These are phyloP conservation scores for Lasius platythorax DNA, from an alignment of 2,888 invertebrate species.

Conservation along the genomic window DNA sequence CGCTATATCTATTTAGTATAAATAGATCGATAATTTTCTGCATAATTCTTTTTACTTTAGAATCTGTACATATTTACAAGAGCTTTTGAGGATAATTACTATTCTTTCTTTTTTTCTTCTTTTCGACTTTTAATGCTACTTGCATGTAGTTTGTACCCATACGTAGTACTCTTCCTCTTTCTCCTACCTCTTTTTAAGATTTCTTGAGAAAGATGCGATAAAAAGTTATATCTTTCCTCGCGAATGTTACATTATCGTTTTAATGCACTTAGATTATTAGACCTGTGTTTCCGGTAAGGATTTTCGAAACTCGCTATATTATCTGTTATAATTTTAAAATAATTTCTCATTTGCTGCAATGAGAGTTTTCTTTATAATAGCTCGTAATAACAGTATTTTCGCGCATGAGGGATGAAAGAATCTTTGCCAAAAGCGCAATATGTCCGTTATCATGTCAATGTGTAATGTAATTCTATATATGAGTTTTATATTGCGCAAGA, in stretches of 20 bases:
- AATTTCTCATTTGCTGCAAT: slow-evolving; percentile 52
- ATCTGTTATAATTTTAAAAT: slow-evolving; percentile 19
- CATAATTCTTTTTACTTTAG: slow-evolving; percentile 60
- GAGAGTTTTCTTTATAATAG: slow-evolving; percentile 58
- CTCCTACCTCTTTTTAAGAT: not conserved
- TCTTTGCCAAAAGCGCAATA: slow-evolving; percentile 64
- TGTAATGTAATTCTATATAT: slow-evolving; percentile 46
- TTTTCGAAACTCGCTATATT: not conserved
- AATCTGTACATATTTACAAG: slow-evolving; percentile 77
- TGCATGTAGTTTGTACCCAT: slow-evolving; percentile 67
- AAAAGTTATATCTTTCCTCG: slow-evolving; percentile 64
- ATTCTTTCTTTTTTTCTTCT: slow-evolving; percentile 32
- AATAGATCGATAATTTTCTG: slow-evolving; percentile 70
- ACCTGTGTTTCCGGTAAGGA: slow-evolving; percentile 51
- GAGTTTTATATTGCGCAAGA: slow-evolving; percentile 58
- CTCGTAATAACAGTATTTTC: not conserved
- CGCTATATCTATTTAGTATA: slow-evolving; percentile 66
- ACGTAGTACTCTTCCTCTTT: slow-evolving; percentile 68
- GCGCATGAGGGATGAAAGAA: slow-evolving; percentile 6
- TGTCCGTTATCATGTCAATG: slow-evolving; percentile 34
- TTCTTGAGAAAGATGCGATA: slow-evolving; percentile 61
- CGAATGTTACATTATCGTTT: slow-evolving; percentile 57
- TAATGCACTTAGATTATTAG: slow-evolving; percentile 66
- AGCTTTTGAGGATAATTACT: slow-evolving; percentile 59
- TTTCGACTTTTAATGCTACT: slow-evolving; percentile 54